Evolutionary conservation across 2,888 invertebrate species (phyloP), one percentile per base, ranked within the genome.

Genomic region (Rosalia funebris): DNA sequence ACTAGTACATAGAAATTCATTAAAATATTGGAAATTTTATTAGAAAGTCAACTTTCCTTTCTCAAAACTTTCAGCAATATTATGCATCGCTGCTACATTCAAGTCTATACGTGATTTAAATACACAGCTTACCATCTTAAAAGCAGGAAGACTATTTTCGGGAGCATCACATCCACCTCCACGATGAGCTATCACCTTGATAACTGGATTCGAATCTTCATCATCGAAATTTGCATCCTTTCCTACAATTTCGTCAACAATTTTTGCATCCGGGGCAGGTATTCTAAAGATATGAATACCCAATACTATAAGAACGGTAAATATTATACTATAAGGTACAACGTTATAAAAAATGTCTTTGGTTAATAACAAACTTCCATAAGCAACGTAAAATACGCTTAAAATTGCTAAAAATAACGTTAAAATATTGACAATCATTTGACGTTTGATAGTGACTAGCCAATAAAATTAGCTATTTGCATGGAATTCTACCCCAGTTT

Each of bases 91-190:
- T n/a, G n/a, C n/a, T n/a, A n/a, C n/a, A n/a, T n/a, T n/a, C n/a
- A n/a, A n/a, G n/a, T n/a, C n/a, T n/a, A n/a, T n/a, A n/a, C n/a
- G n/a, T n/a, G n/a, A 45, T 52, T 44, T 12, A 44, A 32, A 16
- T 16, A 10, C 7, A 14, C 7, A 25, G 3, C 25, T 25, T 77
- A 90, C 90, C 80, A 87, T 84, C 82, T 86, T 85, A 71, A 92
- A 88, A 1, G 92, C 92, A 53, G 85, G 85, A 65, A 92, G 76
- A 64, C 90, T 92, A 78, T 93, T 93, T 81, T 93, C 93, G 0
- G 93, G 93, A 2, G 90, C 92, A 81, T 93, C 92, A 37, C 89
- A 81, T 1, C 87, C 88, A 9, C 89, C 91, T 2, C 91, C 92
- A 74, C 92, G 84, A 73, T 93, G 93, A 0, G 90, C 92, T 57